Conservation (phyloP, 1,140 invertebrate species). For the Drosophila setifemur region DNA sequence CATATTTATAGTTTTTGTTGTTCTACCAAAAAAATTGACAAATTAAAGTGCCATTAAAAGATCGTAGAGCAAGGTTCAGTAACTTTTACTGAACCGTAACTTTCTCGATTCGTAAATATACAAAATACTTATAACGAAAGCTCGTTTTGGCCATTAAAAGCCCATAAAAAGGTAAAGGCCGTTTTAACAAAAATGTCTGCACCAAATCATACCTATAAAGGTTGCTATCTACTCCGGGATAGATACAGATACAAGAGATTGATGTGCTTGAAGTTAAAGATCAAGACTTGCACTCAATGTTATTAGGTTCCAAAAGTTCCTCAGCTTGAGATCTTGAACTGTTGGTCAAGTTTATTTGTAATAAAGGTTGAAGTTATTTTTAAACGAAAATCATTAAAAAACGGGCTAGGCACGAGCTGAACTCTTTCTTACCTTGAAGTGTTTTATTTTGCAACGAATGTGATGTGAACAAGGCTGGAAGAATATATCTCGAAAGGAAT, state of each 20-base stretch:
- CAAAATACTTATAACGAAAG: conserved; percentile 9
- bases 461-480: conserved; percentile 1
- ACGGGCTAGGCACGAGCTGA: conserved; percentile 18
- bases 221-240: neutral
- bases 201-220: conserved; percentile 6
- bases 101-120: conserved; percentile 9
- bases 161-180: conserved; percentile 40
- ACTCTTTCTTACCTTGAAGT: conserved; percentile 23
- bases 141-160: conserved; percentile 29
- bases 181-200: conserved; percentile 22
- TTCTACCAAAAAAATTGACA: conserved; percentile 45
- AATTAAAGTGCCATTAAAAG: conserved; percentile 74
- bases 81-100: conserved; percentile 30
- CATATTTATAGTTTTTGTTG: conserved; percentile 64
- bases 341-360: conserved; percentile 27
- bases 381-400: conserved; percentile 26
- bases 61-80: conserved; percentile 16
- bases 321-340: conserved; percentile 10
- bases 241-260: neutral
- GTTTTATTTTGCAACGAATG: conserved; percentile 1
- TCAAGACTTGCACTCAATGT: neutral
- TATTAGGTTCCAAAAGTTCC: neutral
- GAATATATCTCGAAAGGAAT: neutral
- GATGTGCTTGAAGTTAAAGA: conserved; percentile 1
- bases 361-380: conserved; percentile 26